A percentile compares a stretch with the other conserved stretches of the same genome.
phyloP scores from a whole-genome alignment of 2,888 invertebrate genomes.

The Polyploca ridens region DNA sequence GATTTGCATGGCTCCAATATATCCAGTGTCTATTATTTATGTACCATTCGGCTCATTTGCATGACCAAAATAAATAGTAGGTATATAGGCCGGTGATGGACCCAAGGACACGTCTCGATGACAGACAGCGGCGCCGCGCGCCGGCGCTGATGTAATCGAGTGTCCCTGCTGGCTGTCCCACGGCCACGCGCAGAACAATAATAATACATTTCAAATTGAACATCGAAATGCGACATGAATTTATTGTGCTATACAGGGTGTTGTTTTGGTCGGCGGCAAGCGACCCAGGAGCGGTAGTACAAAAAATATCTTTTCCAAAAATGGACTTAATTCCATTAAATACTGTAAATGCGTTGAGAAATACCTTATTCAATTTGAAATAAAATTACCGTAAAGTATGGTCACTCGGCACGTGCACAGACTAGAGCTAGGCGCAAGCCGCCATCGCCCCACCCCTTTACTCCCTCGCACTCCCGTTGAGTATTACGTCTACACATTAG shows the following conservation, averaged over 20 bases:
- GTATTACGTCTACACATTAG: too few species aligned
- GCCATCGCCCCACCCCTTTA: too few species aligned
- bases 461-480: too few species aligned
- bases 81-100: constrained; percentile 44
- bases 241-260: constrained; percentile 57
- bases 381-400: too few species aligned
- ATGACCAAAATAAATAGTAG: constrained; percentile 67
- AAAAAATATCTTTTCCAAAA: too few species aligned
- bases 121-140: constrained; percentile 47
- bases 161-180: constrained; percentile 44
- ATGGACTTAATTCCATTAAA: too few species aligned
- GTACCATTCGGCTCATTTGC: constrained; percentile 71
- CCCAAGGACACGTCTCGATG: constrained; percentile 54
- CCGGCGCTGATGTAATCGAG: constrained; percentile 72
- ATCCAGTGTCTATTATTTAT: constrained; percentile 59
- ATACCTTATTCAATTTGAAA: too few species aligned
- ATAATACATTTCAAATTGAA: constrained; percentile 66
- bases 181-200: constrained; percentile 43
- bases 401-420: too few species aligned
- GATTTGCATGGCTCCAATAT: constrained; percentile 70
- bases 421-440: too few species aligned
- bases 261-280: too few species aligned
- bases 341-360: too few species aligned
- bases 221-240: constrained; percentile 64
- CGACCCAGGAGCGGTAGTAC: too few species aligned